Base-by-base conservation (phyloP, 2,797 vertebrate genomes). In the Percopsis omiscomaycus region DNA sequence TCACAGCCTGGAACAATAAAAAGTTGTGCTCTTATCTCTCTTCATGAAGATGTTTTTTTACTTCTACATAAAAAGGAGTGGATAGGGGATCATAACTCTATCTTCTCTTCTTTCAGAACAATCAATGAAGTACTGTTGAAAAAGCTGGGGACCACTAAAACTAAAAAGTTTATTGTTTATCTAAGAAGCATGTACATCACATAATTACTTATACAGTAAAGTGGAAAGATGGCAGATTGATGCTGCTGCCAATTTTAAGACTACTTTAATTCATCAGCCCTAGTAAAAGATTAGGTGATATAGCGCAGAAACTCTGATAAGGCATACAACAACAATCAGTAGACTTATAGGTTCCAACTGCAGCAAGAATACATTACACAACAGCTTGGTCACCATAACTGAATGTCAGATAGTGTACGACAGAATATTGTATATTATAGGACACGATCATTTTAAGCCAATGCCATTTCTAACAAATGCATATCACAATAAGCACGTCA, bases 141-240 rank as follows among this genome's bases (percentile, higher is more conserved):
- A 49, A 49, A n/a, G 12, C 8, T 49, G 49, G 1, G n/a, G 16
- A n/a, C 9, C 46, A n/a, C 13, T 49, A 60, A 60, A 60, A 60
- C 9, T 11, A 54, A 57, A 69, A 61, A 64, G 37, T 59, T 70
- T 70, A 70, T 63, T 64, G 56, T 65, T 61, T 15, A 66, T 32
- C 46, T 65, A 46, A 12, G 22, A 64, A 64, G 53, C 51, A 54
- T 62, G 14, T 53, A 53, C 50, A 63, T 29, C 47, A 15, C 51
- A 29, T 11, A 12, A 22, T 22, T 22, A 22, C 22, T 22, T 22
- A 22, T 22, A 53, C 51, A 53, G 51, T 27, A 29, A 51, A 16
- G 49, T 22, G 15, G 47, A 54, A 28, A 2, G 52, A 14, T 4
- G 9, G 22, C 22, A 22, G 22, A 22, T 22, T 1, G 1, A 1